Evolutionary conservation across 2,797 vertebrate species (phyloP).

Genomic region (Alauda arvensis): DNA sequence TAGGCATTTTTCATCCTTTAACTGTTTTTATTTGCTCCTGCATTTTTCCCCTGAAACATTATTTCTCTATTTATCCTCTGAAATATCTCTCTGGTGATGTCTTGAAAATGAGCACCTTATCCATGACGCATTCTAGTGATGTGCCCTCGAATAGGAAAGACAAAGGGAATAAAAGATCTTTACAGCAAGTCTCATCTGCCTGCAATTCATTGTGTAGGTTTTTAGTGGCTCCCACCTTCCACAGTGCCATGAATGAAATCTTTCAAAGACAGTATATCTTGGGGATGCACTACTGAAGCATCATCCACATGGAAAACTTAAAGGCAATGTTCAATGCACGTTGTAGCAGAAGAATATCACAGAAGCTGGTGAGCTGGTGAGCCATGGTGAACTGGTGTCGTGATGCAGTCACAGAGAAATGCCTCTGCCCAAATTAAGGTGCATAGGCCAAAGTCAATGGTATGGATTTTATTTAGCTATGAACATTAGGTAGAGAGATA

Average conservation of each 20-base stretch:
- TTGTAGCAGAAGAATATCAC: neutral
- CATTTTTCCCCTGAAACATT: neutral
- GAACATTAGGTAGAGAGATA: neutral
- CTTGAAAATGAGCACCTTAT: neutral
- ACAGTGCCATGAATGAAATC: neutral
- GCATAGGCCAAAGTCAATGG: neutral
- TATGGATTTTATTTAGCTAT: neutral
- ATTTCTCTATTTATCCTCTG: neutral
- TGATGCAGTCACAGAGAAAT: neutral
- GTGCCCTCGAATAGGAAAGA: neutral
- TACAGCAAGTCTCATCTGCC: neutral
- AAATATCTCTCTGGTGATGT: neutral
- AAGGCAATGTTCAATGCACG: fast-evolving
- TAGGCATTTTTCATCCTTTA: neutral
- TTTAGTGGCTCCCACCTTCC: neutral
- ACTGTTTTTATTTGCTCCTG: neutral
- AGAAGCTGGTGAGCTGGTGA: too few relatives aligned
- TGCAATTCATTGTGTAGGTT: neutral
- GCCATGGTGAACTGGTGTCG: neutral
- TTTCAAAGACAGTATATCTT: fast-evolving
- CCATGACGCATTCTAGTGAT: neutral
- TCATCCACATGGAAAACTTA: neutral
- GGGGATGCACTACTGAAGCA: neutral
- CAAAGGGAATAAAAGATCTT: neutral
- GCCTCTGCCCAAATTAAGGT: neutral